A percentile compares a stretch with the other conserved stretches of the same genome.
Conservation (phyloP, 2,113 vertebrate species). For the Clarias macrocephalus region DNA sequence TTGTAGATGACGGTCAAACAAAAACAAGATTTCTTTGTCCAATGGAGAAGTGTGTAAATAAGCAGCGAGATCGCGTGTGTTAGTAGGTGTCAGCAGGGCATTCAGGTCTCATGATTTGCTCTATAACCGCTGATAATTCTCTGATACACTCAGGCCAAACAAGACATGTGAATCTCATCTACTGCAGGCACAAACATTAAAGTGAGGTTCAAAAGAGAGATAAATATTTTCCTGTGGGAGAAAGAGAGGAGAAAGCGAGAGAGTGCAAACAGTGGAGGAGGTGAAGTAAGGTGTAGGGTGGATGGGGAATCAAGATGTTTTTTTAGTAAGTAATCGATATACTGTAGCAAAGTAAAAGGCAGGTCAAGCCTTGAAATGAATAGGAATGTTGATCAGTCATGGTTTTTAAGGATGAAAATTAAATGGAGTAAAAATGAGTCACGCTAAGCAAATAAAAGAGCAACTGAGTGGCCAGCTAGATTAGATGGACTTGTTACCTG, state of each 20-base stretch:
- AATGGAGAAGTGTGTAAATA: background rate
- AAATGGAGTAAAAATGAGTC: background rate
- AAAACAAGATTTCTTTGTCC: too few species aligned
- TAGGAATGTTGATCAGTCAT: background rate
- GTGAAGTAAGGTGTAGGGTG: background rate
- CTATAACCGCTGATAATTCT: slow-evolving; percentile 38
- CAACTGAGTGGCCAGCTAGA: background rate
- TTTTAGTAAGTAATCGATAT: slow-evolving; percentile 12
- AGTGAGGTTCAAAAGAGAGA: slow-evolving; percentile 34
- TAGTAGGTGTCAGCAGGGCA: background rate
- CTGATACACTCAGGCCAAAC: slow-evolving; percentile 32
- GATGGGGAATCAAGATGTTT: background rate
- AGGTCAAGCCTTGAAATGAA: background rate
- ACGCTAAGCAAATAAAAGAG: background rate
- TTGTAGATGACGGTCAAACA: too few species aligned
- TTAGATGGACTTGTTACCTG: background rate
- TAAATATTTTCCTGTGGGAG: slow-evolving; percentile 12
- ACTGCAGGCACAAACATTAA: slow-evolving; percentile 45
- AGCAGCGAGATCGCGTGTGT: background rate
- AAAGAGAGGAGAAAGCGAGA: background rate
- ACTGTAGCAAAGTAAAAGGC: background rate
- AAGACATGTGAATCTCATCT: slow-evolving; percentile 44
- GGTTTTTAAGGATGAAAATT: background rate
- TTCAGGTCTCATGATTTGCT: slow-evolving; percentile 43
- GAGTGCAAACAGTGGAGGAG: too few species aligned